Evolutionary conservation across 1,140 invertebrate genomes (phyloP).

Genomic region (Pinna nobilis): DNA sequence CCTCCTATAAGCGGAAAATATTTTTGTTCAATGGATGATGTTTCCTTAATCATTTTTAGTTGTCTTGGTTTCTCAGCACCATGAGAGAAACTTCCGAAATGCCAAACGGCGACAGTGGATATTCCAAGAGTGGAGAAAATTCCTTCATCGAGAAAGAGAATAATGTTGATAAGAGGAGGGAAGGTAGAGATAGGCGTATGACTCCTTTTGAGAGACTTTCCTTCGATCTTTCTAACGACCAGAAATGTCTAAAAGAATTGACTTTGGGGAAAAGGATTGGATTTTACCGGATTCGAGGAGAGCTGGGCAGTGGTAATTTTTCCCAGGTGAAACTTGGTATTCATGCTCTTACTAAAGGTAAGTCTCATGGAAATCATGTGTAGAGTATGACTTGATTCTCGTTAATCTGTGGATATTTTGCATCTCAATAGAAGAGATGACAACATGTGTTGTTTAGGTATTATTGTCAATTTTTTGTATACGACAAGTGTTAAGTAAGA

Average conservation of each 20-base stretch:
- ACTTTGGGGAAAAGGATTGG: constrained; percentile 81
- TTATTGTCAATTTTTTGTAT: too few relatives aligned
- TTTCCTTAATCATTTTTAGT: too few relatives aligned
- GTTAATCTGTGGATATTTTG: too few relatives aligned
- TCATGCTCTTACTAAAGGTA: constrained; percentile 89
- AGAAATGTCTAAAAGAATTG: constrained; percentile 79
- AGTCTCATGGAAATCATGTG: too few relatives aligned
- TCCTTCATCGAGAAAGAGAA: not conserved
- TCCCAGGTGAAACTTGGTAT: constrained; percentile 91
- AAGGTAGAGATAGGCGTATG: constrained; percentile 36
- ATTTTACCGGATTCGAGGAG: constrained; percentile 82
- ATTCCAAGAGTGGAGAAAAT: not conserved
- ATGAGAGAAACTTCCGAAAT: constrained; percentile 33
- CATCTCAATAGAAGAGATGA: too few relatives aligned
- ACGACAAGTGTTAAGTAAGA: too few relatives aligned
- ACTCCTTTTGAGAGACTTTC: constrained; percentile 66
- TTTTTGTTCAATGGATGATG: too few relatives aligned
- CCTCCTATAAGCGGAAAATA: too few relatives aligned
- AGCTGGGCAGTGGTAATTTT: constrained; percentile 91
- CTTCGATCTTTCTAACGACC: constrained; percentile 72
- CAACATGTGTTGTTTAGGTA: too few relatives aligned
- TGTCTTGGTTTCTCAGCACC: not conserved
- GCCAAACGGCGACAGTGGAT: constrained; percentile 30
- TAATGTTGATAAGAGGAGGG: not conserved
- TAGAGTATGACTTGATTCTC: too few relatives aligned